phyloP scores from a whole-genome alignment of 1,140 invertebrate species.

The Drosophila tristis region DNA sequence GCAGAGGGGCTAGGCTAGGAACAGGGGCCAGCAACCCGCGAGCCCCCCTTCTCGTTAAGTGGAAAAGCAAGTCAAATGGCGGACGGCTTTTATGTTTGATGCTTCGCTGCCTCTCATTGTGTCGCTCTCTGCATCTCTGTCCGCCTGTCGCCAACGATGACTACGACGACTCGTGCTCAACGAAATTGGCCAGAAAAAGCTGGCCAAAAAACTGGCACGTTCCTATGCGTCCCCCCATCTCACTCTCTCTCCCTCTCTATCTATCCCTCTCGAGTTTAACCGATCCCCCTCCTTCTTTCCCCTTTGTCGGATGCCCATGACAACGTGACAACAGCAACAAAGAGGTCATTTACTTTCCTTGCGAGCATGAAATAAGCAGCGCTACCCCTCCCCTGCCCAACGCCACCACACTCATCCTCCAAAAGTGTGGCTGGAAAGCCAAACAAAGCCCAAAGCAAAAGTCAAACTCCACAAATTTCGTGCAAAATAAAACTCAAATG shows the following conservation, averaged over 20 bases:
- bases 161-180: slow-evolving; percentile 23
- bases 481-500: slow-evolving; percentile 46
- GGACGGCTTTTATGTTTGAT: slow-evolving; percentile 68
- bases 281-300: neutral
- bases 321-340: slow-evolving; percentile 64
- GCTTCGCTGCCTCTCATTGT: slow-evolving; percentile 60
- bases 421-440: slow-evolving; percentile 48
- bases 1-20: neutral
- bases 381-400: neutral
- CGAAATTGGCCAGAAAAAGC: slow-evolving; percentile 57
- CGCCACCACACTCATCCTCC: slow-evolving; percentile 9
- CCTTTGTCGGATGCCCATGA: slow-evolving; percentile 34
- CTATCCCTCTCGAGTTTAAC: slow-evolving; percentile 10
- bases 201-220: slow-evolving; percentile 60
- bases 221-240: slow-evolving; percentile 28
- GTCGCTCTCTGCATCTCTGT: slow-evolving; percentile 19
- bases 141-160: neutral
- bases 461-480: slow-evolving; percentile 52
- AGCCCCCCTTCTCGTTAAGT: slow-evolving; percentile 46
- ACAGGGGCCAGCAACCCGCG: slow-evolving; percentile 8
- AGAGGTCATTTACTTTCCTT: slow-evolving; percentile 82
- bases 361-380: slow-evolving; percentile 76
- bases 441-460: slow-evolving; percentile 56
- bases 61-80: slow-evolving; percentile 72
- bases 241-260: neutral